Evolutionary conservation across 2,113 vertebrate species (phyloP), one percentile per base, ranked within the genome.

Genomic region (Melospiza melodia): DNA sequence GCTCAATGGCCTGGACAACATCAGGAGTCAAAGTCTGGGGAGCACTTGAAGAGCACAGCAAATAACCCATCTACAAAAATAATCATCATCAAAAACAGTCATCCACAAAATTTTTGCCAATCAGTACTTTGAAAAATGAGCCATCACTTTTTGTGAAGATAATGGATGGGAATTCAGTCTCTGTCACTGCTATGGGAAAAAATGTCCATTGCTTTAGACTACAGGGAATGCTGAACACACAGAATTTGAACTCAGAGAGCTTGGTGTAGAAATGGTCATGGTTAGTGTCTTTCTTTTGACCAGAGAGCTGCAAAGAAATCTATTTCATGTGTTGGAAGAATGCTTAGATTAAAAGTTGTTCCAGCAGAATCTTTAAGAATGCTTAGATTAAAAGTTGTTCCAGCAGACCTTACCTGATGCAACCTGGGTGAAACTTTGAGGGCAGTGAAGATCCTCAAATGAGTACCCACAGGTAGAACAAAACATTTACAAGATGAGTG

Each of bases 21-120:
- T 84, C 68, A 95, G 72, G 59, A 96, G 87, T 52, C 88, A 88
- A 91, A 91, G 92, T 52, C 92, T 86, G 33, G 88, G 88, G 85
- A 93, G 55, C 83, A 78, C 61, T 96, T 90, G 65, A 80, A 93
- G 48, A 94, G 72, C 72, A 81, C 1, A 63, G 88, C 66, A 94
- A 95, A 96, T 88, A 90, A 81, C 48, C 84, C 85, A 84, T 92
- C 79, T 65, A 93, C 82, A 94, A 88, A 94, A 96, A 94, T 86
- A 88, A 96, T 88, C 52, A 89, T 85, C 21, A 77, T 90, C 72
- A 94, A 92, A 93, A 96, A 90, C 79, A 96, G 76, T 67, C 92
- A 95, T 77, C 92, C 95, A 95, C 83, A 94, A 94, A 23, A 78
- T 78, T 88, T 90, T 78, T 86, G 82, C 68, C 68, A 88, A 84